Evolutionary conservation across 2,113 vertebrate species (phyloP), one percentile per base, ranked within the genome.

Genomic region (Catharus fuscescens): DNA sequence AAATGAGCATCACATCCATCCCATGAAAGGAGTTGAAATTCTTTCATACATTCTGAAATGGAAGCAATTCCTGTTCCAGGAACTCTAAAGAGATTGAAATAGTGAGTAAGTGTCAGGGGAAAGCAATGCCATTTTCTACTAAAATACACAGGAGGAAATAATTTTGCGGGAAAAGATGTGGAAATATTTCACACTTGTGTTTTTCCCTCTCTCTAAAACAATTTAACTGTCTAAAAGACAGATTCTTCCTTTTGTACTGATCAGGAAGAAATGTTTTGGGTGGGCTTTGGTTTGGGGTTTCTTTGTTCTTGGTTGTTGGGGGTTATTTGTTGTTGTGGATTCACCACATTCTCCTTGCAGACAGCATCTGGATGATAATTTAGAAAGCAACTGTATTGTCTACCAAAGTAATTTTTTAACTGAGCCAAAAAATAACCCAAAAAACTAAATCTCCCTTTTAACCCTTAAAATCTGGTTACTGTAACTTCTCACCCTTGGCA

Each of bases 241-340:
- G 29, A 90, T 90, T 44, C 26, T 77, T 69, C 77, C n/a, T 57
- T 18, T 61, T n/a, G 14, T 42, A 65, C 25, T 74, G 29, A 62
- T 36, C 52, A 50, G 50, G 42, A 78, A 80, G 25, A 80, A 90
- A 67, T 3, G 52, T 29, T 72, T 56, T 57, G 20, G 7, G 6
- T 42, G 36, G 34, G 4, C 36, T 59, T 60, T 50, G 25, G 6
- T 26, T 44, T 74, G 12, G 5, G 10, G 2, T 5, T 36, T 50
- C 18, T 70, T 76, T 56, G 12, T 12, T n/a, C 21, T 26, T 29
- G 16, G 18, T 26, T 31, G 5, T 12, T 64, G 26, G 6, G 20
- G 0, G 2, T 26, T 18, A 19, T 15, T 20, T 34, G 9, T 20
- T 34, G 9, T 61, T 16, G 1, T 32, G 8, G 14, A 6, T 47